These are phyloP conservation scores for Dastarcus helophoroides DNA, from an alignment of 2,888 invertebrate species.

Conservation along the genomic window DNA sequence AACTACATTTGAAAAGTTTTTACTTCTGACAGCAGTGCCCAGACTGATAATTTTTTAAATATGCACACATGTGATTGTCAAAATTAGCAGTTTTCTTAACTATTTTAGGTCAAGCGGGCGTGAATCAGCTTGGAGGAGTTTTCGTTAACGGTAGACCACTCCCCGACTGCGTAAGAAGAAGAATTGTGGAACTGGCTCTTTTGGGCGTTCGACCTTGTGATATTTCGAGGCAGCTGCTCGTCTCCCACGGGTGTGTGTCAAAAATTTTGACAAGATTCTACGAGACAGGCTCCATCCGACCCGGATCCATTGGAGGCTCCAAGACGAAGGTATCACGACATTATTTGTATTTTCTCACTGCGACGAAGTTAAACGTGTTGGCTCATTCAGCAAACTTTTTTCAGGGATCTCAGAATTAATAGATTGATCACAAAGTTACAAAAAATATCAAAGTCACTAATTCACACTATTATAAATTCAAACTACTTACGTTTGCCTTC, in stretches of 20 bases:
- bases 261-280: conserved; percentile 94
- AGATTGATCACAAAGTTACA: no score
- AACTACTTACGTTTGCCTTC: no score
- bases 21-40: no score
- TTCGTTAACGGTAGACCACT: conserved; percentile 96
- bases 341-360: neutral
- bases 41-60: neutral
- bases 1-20: no score
- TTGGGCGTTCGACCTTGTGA: conserved; percentile 94
- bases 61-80: conserved; percentile 1
- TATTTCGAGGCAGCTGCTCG: conserved; percentile 88
- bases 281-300: conserved; percentile 92
- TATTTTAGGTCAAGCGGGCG: conserved; percentile 81
- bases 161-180: conserved; percentile 84
- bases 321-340: conserved; percentile 95
- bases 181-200: conserved; percentile 89
- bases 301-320: conserved; percentile 89
- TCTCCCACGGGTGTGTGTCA: conserved; percentile 94
- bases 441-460: no score
- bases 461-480: no score
- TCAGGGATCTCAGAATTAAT: no score
- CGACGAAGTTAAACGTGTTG: no score
- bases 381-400: conserved; percentile 1
- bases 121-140: conserved; percentile 93
- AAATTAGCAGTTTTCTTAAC: conserved; percentile 10